Percentiles rank a stretch among this genome's conserved stretches.
phyloP scores from a whole-genome alignment of 2,888 invertebrate genomes.

The Congeria kusceri region DNA sequence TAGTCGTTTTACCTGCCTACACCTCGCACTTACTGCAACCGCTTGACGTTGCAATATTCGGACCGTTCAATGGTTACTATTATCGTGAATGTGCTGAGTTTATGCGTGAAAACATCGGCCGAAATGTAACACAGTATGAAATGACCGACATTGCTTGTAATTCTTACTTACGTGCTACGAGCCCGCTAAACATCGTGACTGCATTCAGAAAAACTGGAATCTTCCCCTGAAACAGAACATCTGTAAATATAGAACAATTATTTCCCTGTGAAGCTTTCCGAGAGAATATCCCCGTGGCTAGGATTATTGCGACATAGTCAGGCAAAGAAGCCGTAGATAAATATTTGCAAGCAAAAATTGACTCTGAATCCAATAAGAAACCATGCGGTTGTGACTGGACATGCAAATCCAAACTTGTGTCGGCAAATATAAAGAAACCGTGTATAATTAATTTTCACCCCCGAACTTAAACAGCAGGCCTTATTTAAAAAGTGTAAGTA shows the following conservation, averaged over 20 bases:
- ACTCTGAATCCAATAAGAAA: not conserved
- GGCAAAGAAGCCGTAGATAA: slow-evolving; percentile 14
- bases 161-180: slow-evolving; percentile 5
- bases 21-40: slow-evolving; percentile 24
- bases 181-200: not conserved
- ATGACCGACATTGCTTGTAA: slow-evolving; percentile 12
- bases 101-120: not conserved
- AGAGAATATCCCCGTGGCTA: slow-evolving; percentile 1
- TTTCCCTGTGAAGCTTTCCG: slow-evolving; percentile 13
- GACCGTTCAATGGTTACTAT: slow-evolving; percentile 5
- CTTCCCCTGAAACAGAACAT: not conserved
- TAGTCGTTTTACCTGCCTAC: slow-evolving; percentile 16
- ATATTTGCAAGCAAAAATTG: slow-evolving; percentile 1
- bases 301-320: not conserved
- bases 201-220: slow-evolving; percentile 11
- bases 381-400: not conserved
- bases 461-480: no score
- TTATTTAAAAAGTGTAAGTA: no score
- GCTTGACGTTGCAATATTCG: slow-evolving; percentile 5
- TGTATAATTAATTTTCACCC: no score
- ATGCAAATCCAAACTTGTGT: not conserved
- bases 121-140: not conserved
- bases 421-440: no score
- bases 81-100: slow-evolving; percentile 8
- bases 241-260: not conserved